A percentile compares a stretch with the other conserved stretches of the same genome.
These are phyloP conservation scores for Torymus auratus DNA, from an alignment of 2,888 invertebrate species.

Conservation along the genomic window DNA sequence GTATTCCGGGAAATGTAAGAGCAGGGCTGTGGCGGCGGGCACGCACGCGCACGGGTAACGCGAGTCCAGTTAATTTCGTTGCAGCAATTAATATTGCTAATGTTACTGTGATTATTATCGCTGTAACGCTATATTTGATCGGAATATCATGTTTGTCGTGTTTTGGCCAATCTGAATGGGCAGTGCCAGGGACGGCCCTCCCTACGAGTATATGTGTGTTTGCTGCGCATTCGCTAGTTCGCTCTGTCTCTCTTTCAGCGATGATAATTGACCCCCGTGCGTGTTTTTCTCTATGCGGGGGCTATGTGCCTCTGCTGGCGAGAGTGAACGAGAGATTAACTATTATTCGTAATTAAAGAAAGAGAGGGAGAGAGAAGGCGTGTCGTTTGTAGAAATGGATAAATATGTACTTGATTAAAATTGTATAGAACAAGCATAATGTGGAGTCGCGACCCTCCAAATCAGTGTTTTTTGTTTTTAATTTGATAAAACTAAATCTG, in stretches of 20 bases:
- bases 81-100: slow-evolving; percentile 40
- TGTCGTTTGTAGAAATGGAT: not conserved
- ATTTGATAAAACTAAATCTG: too few species aligned
- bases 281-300: too few species aligned
- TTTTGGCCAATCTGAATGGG: slow-evolving; percentile 27
- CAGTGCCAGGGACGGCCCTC: not conserved
- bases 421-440: not conserved
- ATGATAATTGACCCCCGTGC: slow-evolving; percentile 14
- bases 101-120: slow-evolving; percentile 34
- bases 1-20: slow-evolving; percentile 13
- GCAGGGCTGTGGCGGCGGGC: not conserved
- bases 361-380: too few species aligned
- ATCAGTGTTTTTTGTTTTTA: too few species aligned
- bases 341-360: too few species aligned
- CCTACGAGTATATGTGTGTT: not conserved
- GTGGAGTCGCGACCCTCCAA: too few species aligned
- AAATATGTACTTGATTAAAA: slow-evolving; percentile 15
- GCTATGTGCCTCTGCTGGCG: too few species aligned
- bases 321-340: too few species aligned
- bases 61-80: slow-evolving; percentile 32
- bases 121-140: slow-evolving; percentile 38
- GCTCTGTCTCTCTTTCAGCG: not conserved
- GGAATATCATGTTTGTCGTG: slow-evolving; percentile 28
- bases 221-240: not conserved
- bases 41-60: not conserved